These are phyloP conservation scores for Silurus asotus DNA, from an alignment of 2,113 vertebrate species.

Conservation along the genomic window DNA sequence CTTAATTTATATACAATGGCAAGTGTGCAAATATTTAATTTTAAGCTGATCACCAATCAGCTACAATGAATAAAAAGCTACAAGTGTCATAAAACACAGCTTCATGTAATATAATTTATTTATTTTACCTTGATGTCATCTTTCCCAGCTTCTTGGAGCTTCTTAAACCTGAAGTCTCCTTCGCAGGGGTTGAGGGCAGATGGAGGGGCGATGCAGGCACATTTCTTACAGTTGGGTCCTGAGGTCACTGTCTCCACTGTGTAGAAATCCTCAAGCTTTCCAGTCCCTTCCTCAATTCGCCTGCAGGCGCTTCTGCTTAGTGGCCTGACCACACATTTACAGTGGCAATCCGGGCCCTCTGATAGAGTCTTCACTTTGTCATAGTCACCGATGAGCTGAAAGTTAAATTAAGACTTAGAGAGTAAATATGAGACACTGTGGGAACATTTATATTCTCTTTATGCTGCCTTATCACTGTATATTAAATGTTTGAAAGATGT, in stretches of 20 bases:
- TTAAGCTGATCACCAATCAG: neutral
- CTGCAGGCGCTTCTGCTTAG: slow-evolving; percentile 82
- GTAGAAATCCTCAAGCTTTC: slow-evolving; percentile 78
- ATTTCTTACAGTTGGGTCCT: slow-evolving; percentile 88
- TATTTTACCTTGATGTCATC: slow-evolving; percentile 82
- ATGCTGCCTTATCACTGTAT: neutral
- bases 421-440: neutral
- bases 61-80: neutral
- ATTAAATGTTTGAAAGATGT: neutral
- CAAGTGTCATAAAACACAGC: neutral
- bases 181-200: slow-evolving; percentile 92
- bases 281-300: slow-evolving; percentile 69
- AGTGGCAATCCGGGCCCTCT: slow-evolving; percentile 84
- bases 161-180: slow-evolving; percentile 88
- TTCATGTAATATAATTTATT: neutral
- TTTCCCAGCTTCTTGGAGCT: slow-evolving; percentile 82
- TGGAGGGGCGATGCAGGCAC: slow-evolving; percentile 86
- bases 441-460: neutral
- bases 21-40: neutral
- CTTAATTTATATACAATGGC: neutral
- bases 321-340: slow-evolving; percentile 89
- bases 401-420: slow-evolving; percentile 20
- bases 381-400: slow-evolving; percentile 87
- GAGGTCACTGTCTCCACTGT: slow-evolving; percentile 90
- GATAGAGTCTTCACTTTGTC: slow-evolving; percentile 94